A percentile compares a stretch with the other conserved stretches of the same genome.
phyloP scores from a whole-genome alignment of 1,140 invertebrate species.

The Drosophila ohnishii region DNA sequence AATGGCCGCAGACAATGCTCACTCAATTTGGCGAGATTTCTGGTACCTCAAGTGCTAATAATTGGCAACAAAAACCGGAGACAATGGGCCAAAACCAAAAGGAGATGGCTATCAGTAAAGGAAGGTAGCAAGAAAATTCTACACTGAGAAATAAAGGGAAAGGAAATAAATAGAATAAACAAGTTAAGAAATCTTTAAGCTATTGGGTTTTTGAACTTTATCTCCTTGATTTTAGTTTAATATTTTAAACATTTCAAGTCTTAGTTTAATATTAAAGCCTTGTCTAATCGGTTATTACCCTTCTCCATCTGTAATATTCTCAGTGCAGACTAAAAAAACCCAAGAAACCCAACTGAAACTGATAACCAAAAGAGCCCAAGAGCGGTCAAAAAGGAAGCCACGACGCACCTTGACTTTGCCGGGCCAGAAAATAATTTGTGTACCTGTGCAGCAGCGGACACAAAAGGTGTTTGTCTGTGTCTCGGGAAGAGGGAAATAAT shows the following conservation, averaged over 20 bases:
- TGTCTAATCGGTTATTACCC: not conserved
- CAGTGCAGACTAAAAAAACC: slow-evolving; percentile 4
- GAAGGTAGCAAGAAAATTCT: slow-evolving; percentile 18
- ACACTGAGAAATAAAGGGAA: not conserved
- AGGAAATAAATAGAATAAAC: not conserved
- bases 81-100: slow-evolving; percentile 58
- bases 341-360: slow-evolving; percentile 29
- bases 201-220: not conserved
- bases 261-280: too few relatives aligned
- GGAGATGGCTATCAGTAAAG: slow-evolving; percentile 60
- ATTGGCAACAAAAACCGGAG: slow-evolving; percentile 58
- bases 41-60: slow-evolving; percentile 70
- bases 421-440: slow-evolving; percentile 79
- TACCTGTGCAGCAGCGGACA: slow-evolving; percentile 45
- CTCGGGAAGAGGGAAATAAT: slow-evolving; percentile 5
- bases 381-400: slow-evolving; percentile 4
- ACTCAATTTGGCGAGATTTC: slow-evolving; percentile 57
- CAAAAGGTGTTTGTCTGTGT: slow-evolving; percentile 50
- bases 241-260: not conserved
- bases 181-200: too few relatives aligned
- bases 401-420: slow-evolving; percentile 52
- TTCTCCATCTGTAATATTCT: not conserved
- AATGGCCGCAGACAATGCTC: slow-evolving; percentile 54
- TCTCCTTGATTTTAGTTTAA: not conserved
- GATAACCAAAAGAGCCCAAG: slow-evolving; percentile 25